A percentile compares a stretch with the other conserved stretches of the same genome.
phyloP scores from a whole-genome alignment of 2,113 vertebrate species.

The Phainopepla nitens region DNA sequence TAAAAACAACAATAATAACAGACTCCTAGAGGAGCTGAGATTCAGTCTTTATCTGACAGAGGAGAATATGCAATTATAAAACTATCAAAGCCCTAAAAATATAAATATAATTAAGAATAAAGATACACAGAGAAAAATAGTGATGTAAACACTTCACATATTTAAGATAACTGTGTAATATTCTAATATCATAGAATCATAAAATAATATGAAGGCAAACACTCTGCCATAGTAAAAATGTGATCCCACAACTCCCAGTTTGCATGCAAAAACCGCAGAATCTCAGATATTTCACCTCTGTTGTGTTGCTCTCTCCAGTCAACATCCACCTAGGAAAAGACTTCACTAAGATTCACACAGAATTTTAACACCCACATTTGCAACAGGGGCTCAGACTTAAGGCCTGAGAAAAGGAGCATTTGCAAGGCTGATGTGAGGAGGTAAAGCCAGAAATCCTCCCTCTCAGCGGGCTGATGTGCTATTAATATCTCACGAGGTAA shows the following conservation, averaged over 20 bases:
- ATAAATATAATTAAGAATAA: slow-evolving; percentile 69
- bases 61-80: slow-evolving; percentile 63
- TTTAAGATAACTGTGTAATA: not conserved
- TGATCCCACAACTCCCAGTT: not conserved
- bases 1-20: slow-evolving; percentile 64
- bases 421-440: not conserved
- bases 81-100: slow-evolving; percentile 59
- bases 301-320: not conserved
- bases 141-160: not conserved
- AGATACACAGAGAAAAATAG: slow-evolving; percentile 37
- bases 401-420: not conserved
- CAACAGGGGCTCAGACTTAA: not conserved
- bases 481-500: slow-evolving; percentile 50
- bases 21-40: slow-evolving; percentile 59
- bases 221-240: not conserved
- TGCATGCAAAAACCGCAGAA: not conserved
- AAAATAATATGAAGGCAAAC: not conserved
- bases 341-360: not conserved
- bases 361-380: not conserved
- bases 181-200: not conserved
- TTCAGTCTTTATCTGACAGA: slow-evolving; percentile 61
- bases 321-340: not conserved
- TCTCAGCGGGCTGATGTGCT: slow-evolving; percentile 2
- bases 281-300: not conserved
- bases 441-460: not conserved